Conservation (phyloP, 2,797 vertebrate genomes). For the Chrosomus eos region DNA sequence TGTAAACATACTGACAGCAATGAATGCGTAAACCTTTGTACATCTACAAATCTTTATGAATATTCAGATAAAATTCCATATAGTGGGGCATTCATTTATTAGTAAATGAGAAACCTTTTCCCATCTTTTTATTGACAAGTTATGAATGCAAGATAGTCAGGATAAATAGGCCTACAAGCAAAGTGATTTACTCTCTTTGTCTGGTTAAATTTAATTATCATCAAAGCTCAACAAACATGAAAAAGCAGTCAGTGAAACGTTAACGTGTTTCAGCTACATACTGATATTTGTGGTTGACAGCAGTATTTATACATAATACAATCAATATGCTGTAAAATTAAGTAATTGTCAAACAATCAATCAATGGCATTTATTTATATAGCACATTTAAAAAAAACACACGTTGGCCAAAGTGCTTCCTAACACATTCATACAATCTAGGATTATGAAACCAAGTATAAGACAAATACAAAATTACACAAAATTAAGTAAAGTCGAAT, state of each 20-base stretch:
- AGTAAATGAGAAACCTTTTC: neutral
- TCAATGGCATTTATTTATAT: too few relatives aligned
- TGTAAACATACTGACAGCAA: neutral
- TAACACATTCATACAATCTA: too few relatives aligned
- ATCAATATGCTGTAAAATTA: too few relatives aligned
- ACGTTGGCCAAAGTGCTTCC: too few relatives aligned
- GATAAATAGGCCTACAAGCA: neutral
- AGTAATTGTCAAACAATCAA: neutral
- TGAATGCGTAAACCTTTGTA: neutral
- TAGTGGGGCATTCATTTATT: neutral
- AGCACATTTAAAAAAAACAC: too few relatives aligned
- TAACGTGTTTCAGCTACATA: neutral
- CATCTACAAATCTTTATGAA: neutral
- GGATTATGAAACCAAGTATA: too few relatives aligned
- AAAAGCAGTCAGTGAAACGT: neutral
- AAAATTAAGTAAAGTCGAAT: too few relatives aligned
- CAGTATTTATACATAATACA: too few relatives aligned
- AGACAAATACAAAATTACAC: too few relatives aligned
- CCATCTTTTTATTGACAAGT: conserved; percentile 9
- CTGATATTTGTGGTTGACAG: neutral
- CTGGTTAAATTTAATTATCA: neutral
- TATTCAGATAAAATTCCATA: neutral
- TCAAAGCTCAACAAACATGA: neutral
- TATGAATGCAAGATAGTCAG: neutral
- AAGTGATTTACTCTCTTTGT: neutral